A percentile compares a stretch with the other conserved stretches of the same genome.
phyloP scores from a whole-genome alignment of 2,888 invertebrate genomes.

The Bugulina stolonifera region DNA sequence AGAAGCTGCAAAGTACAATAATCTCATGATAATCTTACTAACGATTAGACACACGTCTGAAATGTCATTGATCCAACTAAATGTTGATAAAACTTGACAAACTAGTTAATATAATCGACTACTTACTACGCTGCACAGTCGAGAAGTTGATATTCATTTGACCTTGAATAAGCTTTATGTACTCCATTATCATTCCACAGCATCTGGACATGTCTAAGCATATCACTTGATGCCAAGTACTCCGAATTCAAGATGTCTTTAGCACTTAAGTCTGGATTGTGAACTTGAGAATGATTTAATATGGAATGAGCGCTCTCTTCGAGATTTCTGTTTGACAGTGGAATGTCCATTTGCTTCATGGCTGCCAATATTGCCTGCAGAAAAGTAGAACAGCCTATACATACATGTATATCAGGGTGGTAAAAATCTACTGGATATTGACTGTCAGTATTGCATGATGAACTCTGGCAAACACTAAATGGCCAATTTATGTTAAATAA shows the following conservation, averaged over 20 bases:
- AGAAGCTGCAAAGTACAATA: constrained; percentile 64
- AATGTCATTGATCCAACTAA: too few species aligned
- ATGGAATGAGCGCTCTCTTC: constrained; percentile 34
- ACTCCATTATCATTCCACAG: constrained; percentile 70
- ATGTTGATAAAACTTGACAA: too few species aligned
- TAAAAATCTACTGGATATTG: too few species aligned
- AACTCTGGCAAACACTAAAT: too few species aligned
- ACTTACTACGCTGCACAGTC: constrained; percentile 79
- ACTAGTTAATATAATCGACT: too few species aligned
- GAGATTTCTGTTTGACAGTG: constrained; percentile 51
- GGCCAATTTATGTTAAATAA: too few species aligned
- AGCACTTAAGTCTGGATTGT: constrained; percentile 27
- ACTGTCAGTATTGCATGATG: too few species aligned
- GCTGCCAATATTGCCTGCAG: constrained; percentile 46
- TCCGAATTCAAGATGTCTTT: constrained; percentile 25
- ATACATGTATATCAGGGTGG: too few species aligned
- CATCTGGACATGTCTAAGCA: constrained; percentile 32
- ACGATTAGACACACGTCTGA: too few species aligned
- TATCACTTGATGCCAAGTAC: not conserved
- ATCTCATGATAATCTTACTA: too few species aligned
- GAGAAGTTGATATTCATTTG: constrained; percentile 72
- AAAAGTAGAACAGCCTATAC: too few species aligned
- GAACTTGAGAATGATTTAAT: constrained; percentile 35
- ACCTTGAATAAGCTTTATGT: constrained; percentile 64
- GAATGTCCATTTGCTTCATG: constrained; percentile 42